Base-by-base conservation (phyloP, 2,888 invertebrate genomes). In the Parnassius orleans region DNA sequence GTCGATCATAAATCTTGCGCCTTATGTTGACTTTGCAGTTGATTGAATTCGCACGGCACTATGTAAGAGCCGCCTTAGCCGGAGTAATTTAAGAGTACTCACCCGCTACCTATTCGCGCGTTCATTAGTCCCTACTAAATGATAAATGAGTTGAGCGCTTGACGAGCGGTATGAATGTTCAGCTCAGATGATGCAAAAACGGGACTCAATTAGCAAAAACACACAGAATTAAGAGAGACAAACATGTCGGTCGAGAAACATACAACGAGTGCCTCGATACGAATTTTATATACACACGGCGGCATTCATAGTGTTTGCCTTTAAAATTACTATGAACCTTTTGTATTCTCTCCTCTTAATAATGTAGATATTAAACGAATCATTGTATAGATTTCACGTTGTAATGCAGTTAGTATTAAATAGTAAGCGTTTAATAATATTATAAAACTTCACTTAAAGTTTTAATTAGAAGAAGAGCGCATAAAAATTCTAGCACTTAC, bases 1-100 rank as follows among this genome's bases (percentile, higher is more conserved):
- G 90, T 89, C 88, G 90, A 88, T 89, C 90, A 90, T 90, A 90
- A 90, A 90, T 90, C 90, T 90, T 88, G 90, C 89, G 90, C 90
- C 90, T 88, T 90, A 85, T 90, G 90, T 87, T 83, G 85, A 87
- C 83, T 84, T 87, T 82, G 80, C 83, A 84, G 81, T 83, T 87
- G 88, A 90, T 90, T 89, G 88, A 90, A 87, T 87, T 83, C 83
- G 76, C 75, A 77, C 74, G 75, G 74, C 77, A 79, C 77, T 75
- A 76, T 77, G 82, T 81, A 77, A 75, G 75, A 67, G 57, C 56
- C 56, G 64, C 61, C 65, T 65, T 61, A 61, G 63, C 47, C 55
- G 42, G 54, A 66, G 65, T 64, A 63, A 68, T 67, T 68, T 66
- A 67, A 68, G 68, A 69, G 65, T 64, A 61, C 53, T 57, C 59